Base-by-base conservation (phyloP, 2,888 invertebrate genomes). In the Dryobota labecula region DNA sequence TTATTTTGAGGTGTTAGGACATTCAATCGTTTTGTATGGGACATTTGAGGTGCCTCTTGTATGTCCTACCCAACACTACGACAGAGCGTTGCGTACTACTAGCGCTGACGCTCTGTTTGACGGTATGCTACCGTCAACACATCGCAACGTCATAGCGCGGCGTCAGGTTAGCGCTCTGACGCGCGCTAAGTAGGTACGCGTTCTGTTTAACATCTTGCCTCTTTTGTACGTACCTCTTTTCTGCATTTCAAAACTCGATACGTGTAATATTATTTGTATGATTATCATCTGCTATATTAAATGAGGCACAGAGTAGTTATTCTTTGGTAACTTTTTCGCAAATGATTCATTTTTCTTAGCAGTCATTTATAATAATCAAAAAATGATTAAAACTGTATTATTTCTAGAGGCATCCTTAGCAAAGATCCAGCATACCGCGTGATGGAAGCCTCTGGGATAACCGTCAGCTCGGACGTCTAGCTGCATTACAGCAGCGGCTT, bases 381-480 rank as follows among this genome's bases (percentile, higher is more conserved):
- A 27, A 51, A 15, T 2, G 0, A 49, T 15, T 49, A 15, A 49
- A 24, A 24, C 13, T 13, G 6, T 24, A 49, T 24, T 49, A 49
- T 27, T 27, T 24, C 24, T 33, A 38, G 77, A 45, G 78, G 24
- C 78, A 75, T 30, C 78, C 78, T 70, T 78, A 70, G 65, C 45
- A 18, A 8, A 51, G 41, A 47, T 56, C 30, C 36, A 36, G 65
- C 27, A 33, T 30, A 65, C 45, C 66, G 70, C 64, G 58, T 78
- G 78, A 78, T 78, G 65, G 70, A 66, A 78, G 70, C 75, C 65
- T 20, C 53, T n/a, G 62, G 78, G 70, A 78, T 74, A 70, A 63
- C 61, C 78, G 78, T 66, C 69, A 66, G 66, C 58, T 51, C 38
- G 57, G 33, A 53, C 49, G 74, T 78, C 74, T 60, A 43, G 62